These are phyloP conservation scores for Choloepus didactylus DNA, from an alignment of 2,797 vertebrate genomes.

Conservation along the genomic window DNA sequence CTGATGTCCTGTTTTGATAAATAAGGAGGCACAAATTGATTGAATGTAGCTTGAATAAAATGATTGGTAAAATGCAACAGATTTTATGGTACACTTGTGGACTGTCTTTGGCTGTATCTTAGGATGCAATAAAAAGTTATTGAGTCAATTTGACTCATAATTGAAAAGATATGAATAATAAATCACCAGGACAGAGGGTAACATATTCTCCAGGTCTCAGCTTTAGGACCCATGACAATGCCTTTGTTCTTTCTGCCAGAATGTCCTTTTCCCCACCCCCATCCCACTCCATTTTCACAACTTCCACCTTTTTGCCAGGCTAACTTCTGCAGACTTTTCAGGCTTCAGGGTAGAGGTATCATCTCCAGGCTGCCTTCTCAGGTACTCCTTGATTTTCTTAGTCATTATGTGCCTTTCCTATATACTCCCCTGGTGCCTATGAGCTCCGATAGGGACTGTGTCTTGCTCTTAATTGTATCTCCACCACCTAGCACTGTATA, in stretches of 20 bases:
- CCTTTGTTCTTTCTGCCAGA: conserved; percentile 55
- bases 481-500: background rate
- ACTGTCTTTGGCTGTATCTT: background rate
- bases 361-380: background rate
- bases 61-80: conserved; percentile 17
- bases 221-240: background rate
- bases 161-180: background rate
- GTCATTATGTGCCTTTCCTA: background rate
- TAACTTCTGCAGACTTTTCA: background rate
- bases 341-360: background rate
- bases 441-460: background rate
- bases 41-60: conserved; percentile 37
- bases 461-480: conserved; percentile 58
- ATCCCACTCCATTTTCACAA: background rate
- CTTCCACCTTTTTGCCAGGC: background rate
- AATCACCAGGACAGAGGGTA: background rate
- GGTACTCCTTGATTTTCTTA: background rate
- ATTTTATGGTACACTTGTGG: conserved; percentile 38
- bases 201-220: background rate
- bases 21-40: background rate
- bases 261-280: background rate
- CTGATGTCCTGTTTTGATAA: background rate
- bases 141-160: background rate
- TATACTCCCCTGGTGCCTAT: background rate
- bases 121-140: conserved; percentile 27